Base-by-base conservation (phyloP, 2,888 invertebrate genomes). In the Formica aserva region DNA sequence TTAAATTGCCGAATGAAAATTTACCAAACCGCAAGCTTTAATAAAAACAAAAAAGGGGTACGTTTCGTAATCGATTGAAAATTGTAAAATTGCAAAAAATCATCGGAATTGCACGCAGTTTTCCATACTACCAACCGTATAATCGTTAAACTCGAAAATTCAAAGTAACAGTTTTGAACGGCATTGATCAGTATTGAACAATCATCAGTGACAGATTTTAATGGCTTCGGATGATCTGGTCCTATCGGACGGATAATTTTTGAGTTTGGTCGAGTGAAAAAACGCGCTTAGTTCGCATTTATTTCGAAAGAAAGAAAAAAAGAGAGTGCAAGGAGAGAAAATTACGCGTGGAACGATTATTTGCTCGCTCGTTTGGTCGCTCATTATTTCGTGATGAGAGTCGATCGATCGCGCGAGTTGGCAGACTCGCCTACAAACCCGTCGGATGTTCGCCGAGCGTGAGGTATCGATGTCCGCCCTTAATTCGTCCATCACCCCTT, bases 401-500 rank as follows among this genome's bases (percentile, higher is more conserved):
- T 63, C 62, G 75, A 81, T 81, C 81, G 81, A 81, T 81, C 63
- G 71, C n/a, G 18, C 45, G 35, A 71, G 78, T 57, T 57, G 57
- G 57, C 57, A 78, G 60, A 71, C 71, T 78, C 78, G 71, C 71
- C 71, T 45, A 55, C 78, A 63, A 75, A 29, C 62, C 26, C 76
- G 74, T 32, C 63, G 72, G 52, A 81, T 75, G 48, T 63, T 75
- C 48, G 63, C 13, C 29, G 9, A 60, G 52, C 62, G 62, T 75
- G 29, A 75, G 52, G 62, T 81, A 75, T 81, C 62, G 81, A 62
- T 75, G 81, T 75, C 52, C 48, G 81, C 45, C 81, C 63, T 81
- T 75, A 65, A 75, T 81, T 81, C 81, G 74, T 63, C 81, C 48
- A 60, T 81, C 81, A 81, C 52, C 60, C 60, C 60, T 74, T 52